Percentiles rank a stretch among this genome's conserved stretches.
These are phyloP conservation scores for Rhingia campestris DNA, from an alignment of 2,888 invertebrate genomes.

Conservation along the genomic window DNA sequence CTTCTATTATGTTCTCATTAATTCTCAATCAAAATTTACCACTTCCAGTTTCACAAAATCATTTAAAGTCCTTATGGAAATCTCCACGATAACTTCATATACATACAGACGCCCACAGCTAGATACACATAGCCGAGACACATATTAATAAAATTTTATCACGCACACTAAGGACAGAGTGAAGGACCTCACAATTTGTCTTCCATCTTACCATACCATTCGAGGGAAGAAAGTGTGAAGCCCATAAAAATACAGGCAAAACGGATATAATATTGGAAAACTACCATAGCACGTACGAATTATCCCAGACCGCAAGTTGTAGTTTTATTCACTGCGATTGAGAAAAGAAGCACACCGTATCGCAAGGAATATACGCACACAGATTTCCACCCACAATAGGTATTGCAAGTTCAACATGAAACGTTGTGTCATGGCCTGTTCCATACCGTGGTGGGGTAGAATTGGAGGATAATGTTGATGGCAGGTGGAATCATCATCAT, in stretches of 20 bases:
- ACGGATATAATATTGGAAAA: conserved; percentile 71
- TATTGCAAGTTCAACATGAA: conserved; percentile 1
- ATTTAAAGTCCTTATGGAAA: conserved; percentile 65
- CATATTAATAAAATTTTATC: conserved; percentile 68
- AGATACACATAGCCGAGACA: background rate
- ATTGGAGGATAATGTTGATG: conserved; percentile 53
- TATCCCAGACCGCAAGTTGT: conserved; percentile 64
- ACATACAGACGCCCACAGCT: background rate
- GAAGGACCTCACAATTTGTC: conserved; percentile 41
- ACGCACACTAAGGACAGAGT: conserved; percentile 37
- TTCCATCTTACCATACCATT: background rate
- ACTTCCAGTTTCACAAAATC: conserved; percentile 51
- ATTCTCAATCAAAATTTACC: conserved; percentile 74
- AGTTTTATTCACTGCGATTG: conserved; percentile 32
- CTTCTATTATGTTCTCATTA: conserved; percentile 70
- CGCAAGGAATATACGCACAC: conserved; percentile 23
- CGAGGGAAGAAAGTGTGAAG: conserved; percentile 39
- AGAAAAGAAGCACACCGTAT: conserved; percentile 8
- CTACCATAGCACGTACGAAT: conserved; percentile 58
- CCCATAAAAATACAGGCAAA: conserved; percentile 35
- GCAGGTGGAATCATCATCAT: conserved; percentile 52
- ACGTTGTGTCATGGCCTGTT: background rate
- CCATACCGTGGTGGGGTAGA: conserved; percentile 33
- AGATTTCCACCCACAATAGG: conserved; percentile 13
- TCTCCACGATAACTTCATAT: conserved; percentile 20